These are phyloP conservation scores for Procambarus virginalis DNA, from an alignment of 1,140 invertebrate genomes.

Conservation along the genomic window DNA sequence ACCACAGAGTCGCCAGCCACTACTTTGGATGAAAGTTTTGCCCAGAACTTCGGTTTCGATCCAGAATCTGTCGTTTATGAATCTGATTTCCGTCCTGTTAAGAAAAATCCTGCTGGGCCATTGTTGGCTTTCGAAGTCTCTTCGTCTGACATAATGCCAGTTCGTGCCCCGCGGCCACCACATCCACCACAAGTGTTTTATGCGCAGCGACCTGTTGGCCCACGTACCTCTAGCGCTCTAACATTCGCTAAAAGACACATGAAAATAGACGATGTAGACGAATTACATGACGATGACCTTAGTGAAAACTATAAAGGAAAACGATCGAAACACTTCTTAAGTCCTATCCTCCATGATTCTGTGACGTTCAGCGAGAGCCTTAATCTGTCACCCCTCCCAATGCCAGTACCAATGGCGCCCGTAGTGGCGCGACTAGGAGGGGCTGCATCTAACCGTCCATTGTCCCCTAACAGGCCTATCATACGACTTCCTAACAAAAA, in stretches of 20 bases:
- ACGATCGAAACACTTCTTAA: background rate
- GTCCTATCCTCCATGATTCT: constrained; percentile 41
- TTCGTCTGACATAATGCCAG: constrained; percentile 29
- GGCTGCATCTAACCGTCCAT: constrained; percentile 53
- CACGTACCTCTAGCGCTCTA: constrained; percentile 27
- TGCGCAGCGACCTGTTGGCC: background rate
- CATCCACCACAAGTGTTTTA: background rate
- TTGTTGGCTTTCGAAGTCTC: constrained; percentile 62
- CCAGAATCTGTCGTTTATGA: constrained; percentile 86
- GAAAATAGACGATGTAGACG: constrained; percentile 73
- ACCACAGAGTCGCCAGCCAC: background rate
- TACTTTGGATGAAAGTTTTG: background rate
- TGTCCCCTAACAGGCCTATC: constrained; percentile 24
- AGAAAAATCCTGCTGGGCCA: constrained; percentile 33
- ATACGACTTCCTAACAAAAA: background rate
- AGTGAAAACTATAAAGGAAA: background rate
- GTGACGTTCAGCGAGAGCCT: constrained; percentile 36
- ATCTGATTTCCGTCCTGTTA: constrained; percentile 87
- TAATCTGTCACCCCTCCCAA: constrained; percentile 22
- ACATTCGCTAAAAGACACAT: constrained; percentile 58
- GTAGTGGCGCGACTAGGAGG: constrained; percentile 44
- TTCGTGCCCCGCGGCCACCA: constrained; percentile 19
- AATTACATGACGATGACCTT: background rate
- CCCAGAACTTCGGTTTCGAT: constrained; percentile 81
- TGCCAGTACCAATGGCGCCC: constrained; percentile 51